A percentile compares a stretch with the other conserved stretches of the same genome.
phyloP scores from a whole-genome alignment of 92 coral and sea anemone genomes.

The Diadumene lineata region DNA sequence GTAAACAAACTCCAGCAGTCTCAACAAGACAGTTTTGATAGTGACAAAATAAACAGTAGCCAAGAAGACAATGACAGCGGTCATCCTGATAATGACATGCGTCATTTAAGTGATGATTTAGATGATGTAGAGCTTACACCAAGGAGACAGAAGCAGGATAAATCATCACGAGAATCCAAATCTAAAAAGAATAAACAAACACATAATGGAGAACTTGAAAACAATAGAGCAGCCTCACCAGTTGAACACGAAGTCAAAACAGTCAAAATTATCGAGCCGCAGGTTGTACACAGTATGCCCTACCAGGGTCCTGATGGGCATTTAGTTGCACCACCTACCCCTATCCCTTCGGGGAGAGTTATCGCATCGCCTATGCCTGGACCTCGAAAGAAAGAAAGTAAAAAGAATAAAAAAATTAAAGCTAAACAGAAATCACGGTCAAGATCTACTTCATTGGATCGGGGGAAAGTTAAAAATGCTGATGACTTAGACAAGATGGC shows the following conservation, averaged over 20 bases:
- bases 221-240: slow-evolving; percentile 11
- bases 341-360: slow-evolving; percentile 80
- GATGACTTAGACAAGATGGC: slow-evolving; percentile 24
- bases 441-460: slow-evolving; percentile 60
- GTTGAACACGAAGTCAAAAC: slow-evolving; percentile 35
- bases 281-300: slow-evolving; percentile 55
- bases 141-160: slow-evolving; percentile 28
- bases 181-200: slow-evolving; percentile 46
- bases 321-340: slow-evolving; percentile 68
- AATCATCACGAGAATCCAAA: slow-evolving; percentile 31
- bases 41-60: not conserved
- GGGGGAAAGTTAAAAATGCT: slow-evolving; percentile 10
- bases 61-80: slow-evolving; percentile 7
- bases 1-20: slow-evolving; percentile 16
- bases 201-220: slow-evolving; percentile 41
- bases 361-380: slow-evolving; percentile 71
- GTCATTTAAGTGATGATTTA: slow-evolving; percentile 5
- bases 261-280: slow-evolving; percentile 83
- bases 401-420: slow-evolving; percentile 20
- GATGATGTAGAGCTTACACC: slow-evolving; percentile 28
- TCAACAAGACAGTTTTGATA: slow-evolving; percentile 25
- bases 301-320: slow-evolving; percentile 55
- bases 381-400: slow-evolving; percentile 29
- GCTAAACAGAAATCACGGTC: slow-evolving; percentile 58
- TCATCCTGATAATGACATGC: slow-evolving; percentile 33